A percentile compares a stretch with the other conserved stretches of the same genome.
phyloP scores from a whole-genome alignment of 2,113 vertebrate species.

The human region GRCh38 chr12:67485501-67486000 shows the following conservation, averaged over 20 bases:
- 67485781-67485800: background rate
- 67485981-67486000: background rate
- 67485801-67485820: background rate
- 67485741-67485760: background rate
- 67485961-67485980: background rate
- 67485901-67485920: no score
- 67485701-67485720: background rate
- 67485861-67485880: background rate
- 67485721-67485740: background rate
- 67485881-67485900: background rate
- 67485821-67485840: background rate
- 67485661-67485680: slow-evolving; percentile 27
- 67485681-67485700: background rate
- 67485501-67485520: background rate
- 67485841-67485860: background rate
- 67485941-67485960: no score
- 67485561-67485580: background rate
- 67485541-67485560: background rate
- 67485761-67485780: background rate
- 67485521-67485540: background rate
- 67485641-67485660: background rate
- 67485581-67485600: background rate
- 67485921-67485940: no score
- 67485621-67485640: background rate
- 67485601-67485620: background rate